phyloP scores from a whole-genome alignment of 2,888 invertebrate species.

The Coenonympha glycerion region DNA sequence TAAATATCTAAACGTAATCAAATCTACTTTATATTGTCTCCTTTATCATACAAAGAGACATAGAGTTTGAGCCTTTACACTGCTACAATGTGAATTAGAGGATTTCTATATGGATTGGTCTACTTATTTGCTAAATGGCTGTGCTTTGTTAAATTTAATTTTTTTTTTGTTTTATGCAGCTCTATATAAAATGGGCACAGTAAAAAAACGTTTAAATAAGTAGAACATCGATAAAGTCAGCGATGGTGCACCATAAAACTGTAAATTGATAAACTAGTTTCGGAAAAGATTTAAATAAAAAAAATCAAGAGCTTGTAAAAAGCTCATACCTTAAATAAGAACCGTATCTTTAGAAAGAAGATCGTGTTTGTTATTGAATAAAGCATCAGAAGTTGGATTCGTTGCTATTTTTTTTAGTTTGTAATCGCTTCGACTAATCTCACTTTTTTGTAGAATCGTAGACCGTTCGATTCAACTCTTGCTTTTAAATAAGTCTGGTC shows the following conservation, averaged over 20 bases:
- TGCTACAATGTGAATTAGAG: too few species aligned
- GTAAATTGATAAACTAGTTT: neutral
- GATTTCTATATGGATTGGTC: too few species aligned
- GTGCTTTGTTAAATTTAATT: too few species aligned
- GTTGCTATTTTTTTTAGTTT: slow-evolving; percentile 15
- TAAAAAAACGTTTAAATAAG: neutral
- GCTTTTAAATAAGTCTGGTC: slow-evolving; percentile 43
- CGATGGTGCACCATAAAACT: too few species aligned
- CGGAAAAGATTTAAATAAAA: neutral
- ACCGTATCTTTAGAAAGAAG: slow-evolving; percentile 9
- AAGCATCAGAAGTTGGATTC: slow-evolving; percentile 5
- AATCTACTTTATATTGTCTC: neutral
- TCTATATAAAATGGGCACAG: too few species aligned
- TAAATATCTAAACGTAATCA: too few species aligned
- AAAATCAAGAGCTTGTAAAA: neutral
- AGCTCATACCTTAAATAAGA: neutral
- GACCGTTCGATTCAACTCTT: slow-evolving; percentile 49
- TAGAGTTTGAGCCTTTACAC: too few species aligned
- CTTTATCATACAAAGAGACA: too few species aligned
- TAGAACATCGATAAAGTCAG: too few species aligned
- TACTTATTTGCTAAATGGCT: too few species aligned
- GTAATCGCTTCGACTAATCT: slow-evolving; percentile 39
- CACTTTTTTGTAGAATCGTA: slow-evolving; percentile 53
- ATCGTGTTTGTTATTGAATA: slow-evolving; percentile 12
- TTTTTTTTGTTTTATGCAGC: too few species aligned